Evolutionary conservation across 2,113 vertebrate species (phyloP).

Genomic region (Poecilia latipinna): DNA sequence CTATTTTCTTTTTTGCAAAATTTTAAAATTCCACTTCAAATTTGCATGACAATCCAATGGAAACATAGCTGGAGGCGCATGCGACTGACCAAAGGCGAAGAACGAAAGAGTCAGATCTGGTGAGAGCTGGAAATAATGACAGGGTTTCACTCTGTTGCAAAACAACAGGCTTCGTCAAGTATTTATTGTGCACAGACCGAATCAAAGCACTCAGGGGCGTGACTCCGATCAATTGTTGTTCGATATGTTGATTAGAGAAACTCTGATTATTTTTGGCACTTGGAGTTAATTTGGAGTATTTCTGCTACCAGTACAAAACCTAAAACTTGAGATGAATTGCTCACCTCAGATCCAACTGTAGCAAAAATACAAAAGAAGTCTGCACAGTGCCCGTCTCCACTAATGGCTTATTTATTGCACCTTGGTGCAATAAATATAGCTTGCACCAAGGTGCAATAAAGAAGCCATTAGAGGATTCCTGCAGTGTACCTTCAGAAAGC

Average conservation of each 20-base stretch:
- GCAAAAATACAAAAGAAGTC: neutral
- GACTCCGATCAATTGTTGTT: neutral
- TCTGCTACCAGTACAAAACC: neutral
- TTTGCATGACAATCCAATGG: too few relatives aligned
- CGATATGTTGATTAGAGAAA: neutral
- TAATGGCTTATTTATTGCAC: neutral
- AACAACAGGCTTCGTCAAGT: neutral
- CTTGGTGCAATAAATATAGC: neutral
- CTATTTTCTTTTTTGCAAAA: too few relatives aligned
- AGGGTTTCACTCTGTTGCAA: conserved; percentile 14
- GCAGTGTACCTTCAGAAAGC: neutral
- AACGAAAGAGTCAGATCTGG: conserved; percentile 45
- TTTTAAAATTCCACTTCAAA: too few relatives aligned
- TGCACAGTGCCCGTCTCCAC: neutral
- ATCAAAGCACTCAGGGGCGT: neutral
- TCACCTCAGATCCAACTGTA: neutral
- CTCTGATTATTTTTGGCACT: neutral
- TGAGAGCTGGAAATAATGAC: conserved; percentile 1
- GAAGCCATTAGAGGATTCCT: conserved; percentile 1
- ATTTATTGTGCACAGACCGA: neutral
- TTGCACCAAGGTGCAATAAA: neutral
- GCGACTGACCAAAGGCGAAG: conserved; percentile 50
- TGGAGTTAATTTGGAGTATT: neutral
- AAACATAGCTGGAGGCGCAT: too few relatives aligned
- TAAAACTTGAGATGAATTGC: neutral